Evolutionary conservation across 2,113 vertebrate species (phyloP), one percentile per base, ranked within the genome.

Genomic region (Agelaius phoeniceus): DNA sequence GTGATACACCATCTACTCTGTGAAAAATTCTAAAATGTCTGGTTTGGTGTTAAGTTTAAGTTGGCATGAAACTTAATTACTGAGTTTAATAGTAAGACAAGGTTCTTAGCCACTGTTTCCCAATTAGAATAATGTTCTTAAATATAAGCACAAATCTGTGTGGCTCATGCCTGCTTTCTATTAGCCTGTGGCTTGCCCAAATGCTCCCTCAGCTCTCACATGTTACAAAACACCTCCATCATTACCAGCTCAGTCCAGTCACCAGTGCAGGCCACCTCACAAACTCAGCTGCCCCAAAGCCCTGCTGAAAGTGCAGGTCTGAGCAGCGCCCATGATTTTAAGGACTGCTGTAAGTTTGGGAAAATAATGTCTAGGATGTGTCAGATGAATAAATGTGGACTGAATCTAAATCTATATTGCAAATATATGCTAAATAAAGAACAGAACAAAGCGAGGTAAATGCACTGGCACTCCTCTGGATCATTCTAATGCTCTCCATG

Each of bases 241-340:
- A 0, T 8, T 9, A 35, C 37, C 37, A 35, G n/a, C 46, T 66
- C 18, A 24, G 30, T 0, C 0, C 3, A 22, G 15, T 69, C 33
- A 37, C 23, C 27, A 24, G 20, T 5, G 26, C 61, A 19, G 12
- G 9, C 13, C 28, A 27, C 20, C 11, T 8, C 3, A 10, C 6
- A 14, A 58, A 28, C 21, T 8, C 2, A 43, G 31, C 80, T 69
- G 33, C 65, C 44, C 49, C 31, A 10, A 31, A 55, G 35, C 31
- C 44, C 23, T 17, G 39, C 69, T 63, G 5, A 1, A 33, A 80
- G 59, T 1, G 17, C 49, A 74, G 61, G 23, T 49, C 55, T 48
- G 30, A 59, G 46, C 23, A 6, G 13, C 19, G 20, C 44, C 35
- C 2, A 1, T 23, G 13, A 51, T 41, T 37, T 68, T 31, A 35